Percentiles rank a stretch among this genome's conserved stretches.
Conservation (phyloP, 2,797 vertebrate species). For the Luscinia luscinia region DNA sequence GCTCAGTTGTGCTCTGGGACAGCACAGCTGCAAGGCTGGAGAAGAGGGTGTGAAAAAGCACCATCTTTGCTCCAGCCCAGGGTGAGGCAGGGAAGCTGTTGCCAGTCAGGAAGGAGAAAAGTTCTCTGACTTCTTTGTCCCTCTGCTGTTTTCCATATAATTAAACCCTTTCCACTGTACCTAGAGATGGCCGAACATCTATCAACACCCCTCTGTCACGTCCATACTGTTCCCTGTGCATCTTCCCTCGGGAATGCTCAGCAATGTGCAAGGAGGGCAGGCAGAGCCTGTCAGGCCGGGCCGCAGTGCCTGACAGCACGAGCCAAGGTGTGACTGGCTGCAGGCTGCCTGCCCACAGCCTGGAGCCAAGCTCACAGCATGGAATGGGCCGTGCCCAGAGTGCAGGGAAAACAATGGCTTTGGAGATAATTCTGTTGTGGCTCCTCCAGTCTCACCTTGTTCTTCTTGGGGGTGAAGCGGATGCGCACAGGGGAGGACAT, state of each 20-base stretch:
- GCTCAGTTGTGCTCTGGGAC: background rate
- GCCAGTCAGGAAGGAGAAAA: background rate
- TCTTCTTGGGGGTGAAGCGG: conserved; percentile 84
- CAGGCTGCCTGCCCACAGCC: background rate
- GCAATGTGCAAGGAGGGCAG: background rate
- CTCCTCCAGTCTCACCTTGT: conserved; percentile 80
- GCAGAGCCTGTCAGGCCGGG: background rate
- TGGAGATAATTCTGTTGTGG: background rate
- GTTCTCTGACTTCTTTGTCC: background rate
- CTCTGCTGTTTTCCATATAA: background rate
- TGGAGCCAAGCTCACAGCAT: background rate
- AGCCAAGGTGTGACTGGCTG: background rate
- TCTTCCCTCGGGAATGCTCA: background rate
- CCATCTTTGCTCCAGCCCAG: background rate
- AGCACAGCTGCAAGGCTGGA: background rate
- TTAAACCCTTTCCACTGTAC: background rate
- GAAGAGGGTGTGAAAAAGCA: background rate
- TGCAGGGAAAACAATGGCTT: background rate
- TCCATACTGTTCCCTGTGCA: background rate
- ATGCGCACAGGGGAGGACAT: conserved; percentile 76
- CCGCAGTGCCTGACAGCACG: background rate
- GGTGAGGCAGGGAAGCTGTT: background rate
- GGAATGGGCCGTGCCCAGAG: background rate
- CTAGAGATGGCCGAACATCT: background rate
- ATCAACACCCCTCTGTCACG: background rate